Evolutionary conservation across 1,140 invertebrate species (phyloP).

Genomic region (Drosophila suzukii): DNA sequence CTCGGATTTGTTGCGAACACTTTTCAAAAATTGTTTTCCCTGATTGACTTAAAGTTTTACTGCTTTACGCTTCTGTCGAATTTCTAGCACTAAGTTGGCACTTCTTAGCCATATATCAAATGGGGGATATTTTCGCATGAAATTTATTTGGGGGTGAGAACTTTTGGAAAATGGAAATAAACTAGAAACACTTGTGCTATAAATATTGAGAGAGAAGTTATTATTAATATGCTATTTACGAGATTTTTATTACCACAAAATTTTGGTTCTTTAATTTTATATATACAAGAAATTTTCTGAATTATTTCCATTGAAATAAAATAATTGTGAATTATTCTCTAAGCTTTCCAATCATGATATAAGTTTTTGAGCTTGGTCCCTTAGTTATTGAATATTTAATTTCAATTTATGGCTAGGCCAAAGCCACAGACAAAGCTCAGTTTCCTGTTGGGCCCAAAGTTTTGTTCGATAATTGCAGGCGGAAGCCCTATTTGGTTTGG

Average conservation of each 20-base stretch:
- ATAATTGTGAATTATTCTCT: not conserved
- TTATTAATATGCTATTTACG: too few species aligned
- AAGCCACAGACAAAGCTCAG: slow-evolving; percentile 26
- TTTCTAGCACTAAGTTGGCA: slow-evolving; percentile 6
- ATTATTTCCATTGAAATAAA: too few species aligned
- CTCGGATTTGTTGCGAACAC: slow-evolving; percentile 52
- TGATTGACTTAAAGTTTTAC: slow-evolving; percentile 74
- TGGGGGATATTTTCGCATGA: not conserved
- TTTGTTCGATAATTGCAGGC: slow-evolving; percentile 72
- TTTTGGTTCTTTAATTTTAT: too few species aligned
- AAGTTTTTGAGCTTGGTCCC: slow-evolving; percentile 1
- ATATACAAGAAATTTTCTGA: too few species aligned
- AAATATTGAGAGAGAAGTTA: too few species aligned
- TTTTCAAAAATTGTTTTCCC: slow-evolving; percentile 68
- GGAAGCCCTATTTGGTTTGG: slow-evolving; percentile 14
- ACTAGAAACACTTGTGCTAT: not conserved
- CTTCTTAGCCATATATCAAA: slow-evolving; percentile 18
- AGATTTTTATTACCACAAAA: too few species aligned
- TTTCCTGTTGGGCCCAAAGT: slow-evolving; percentile 56
- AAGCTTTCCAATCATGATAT: not conserved
- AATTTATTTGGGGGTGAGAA: slow-evolving; percentile 14
- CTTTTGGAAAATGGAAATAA: not conserved
- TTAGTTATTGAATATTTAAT: slow-evolving; percentile 43
- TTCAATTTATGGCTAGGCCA: slow-evolving; percentile 35
- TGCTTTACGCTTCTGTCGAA: slow-evolving; percentile 5